Percentiles rank a stretch among this genome's conserved stretches.
Evolutionary conservation across 2,797 vertebrate genomes (phyloP).

Genomic region (Emydoidea blandingii): DNA sequence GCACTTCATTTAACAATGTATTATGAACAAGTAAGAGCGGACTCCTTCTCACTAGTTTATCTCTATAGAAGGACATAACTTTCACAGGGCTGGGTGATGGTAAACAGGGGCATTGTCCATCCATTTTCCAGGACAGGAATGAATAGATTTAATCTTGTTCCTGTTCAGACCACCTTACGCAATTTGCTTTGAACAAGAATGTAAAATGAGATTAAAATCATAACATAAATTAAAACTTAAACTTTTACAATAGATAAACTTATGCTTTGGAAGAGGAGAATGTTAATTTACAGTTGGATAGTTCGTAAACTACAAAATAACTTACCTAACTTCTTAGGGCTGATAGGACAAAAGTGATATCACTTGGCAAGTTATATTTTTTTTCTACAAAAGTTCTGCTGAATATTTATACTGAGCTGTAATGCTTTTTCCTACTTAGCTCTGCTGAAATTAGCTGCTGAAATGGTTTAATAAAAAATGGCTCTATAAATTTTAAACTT

Average conservation of each 20-base stretch:
- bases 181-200: not conserved
- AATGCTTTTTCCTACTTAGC: not conserved
- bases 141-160: too few relatives aligned
- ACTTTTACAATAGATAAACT: not conserved
- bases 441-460: not conserved
- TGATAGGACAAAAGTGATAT: not conserved
- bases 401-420: not conserved
- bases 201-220: fast-evolving
- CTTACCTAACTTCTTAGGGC: not conserved
- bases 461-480: not conserved
- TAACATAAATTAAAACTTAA: not conserved
- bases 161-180: not conserved
- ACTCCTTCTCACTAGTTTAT: not conserved
- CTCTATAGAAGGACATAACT: not conserved
- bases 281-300: not conserved
- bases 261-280: not conserved
- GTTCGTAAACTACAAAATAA: fast-evolving
- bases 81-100: fast-evolving
- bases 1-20: not conserved
- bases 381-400: not conserved
- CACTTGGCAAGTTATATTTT: not conserved
- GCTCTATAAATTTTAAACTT: not conserved
- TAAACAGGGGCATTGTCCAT: not conserved
- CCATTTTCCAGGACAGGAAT: not conserved
- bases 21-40: fast-evolving